Percentiles rank a stretch among this genome's conserved stretches.
Conservation (phyloP, 1,140 invertebrate species). For the Tetramorium simillimum region DNA sequence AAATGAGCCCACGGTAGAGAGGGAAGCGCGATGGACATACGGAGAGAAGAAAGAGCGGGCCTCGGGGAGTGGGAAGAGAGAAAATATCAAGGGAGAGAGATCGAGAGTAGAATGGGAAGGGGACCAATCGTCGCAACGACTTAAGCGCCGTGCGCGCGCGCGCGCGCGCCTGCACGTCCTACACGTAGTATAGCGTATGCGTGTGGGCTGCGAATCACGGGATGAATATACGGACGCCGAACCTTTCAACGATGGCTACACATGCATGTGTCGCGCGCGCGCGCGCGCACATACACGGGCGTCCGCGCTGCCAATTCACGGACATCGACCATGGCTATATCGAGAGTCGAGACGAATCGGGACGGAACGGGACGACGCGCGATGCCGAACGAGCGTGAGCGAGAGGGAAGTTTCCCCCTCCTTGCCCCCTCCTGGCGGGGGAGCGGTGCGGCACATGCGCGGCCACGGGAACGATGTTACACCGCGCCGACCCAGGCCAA, state of each 20-base stretch:
- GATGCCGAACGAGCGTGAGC: neutral
- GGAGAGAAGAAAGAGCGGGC: constrained; percentile 38
- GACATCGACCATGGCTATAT: constrained; percentile 50
- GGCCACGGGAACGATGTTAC: constrained; percentile 25
- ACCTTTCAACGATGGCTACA: neutral
- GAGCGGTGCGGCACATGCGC: constrained; percentile 29
- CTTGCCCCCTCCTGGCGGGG: neutral
- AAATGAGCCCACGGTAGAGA: constrained; percentile 31
- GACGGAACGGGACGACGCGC: neutral
- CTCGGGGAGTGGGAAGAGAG: constrained; percentile 30
- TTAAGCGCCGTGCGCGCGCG: constrained; percentile 46
- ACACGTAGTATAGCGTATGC: too few relatives aligned
- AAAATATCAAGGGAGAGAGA: constrained; percentile 24
- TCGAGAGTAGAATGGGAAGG: constrained; percentile 68
- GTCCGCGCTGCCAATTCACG: neutral
- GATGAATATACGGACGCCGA: neutral
- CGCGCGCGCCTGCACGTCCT: neutral
- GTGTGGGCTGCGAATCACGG: constrained; percentile 23
- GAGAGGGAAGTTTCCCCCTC: neutral
- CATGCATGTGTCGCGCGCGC: neutral
- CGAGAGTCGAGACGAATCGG: neutral
- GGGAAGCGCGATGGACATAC: constrained; percentile 41
- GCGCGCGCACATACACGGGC: neutral
- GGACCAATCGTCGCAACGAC: constrained; percentile 83
- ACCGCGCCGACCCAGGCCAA: constrained; percentile 56